Base-by-base conservation (phyloP, 1,140 invertebrate genomes). In the Antheraea pernyi region DNA sequence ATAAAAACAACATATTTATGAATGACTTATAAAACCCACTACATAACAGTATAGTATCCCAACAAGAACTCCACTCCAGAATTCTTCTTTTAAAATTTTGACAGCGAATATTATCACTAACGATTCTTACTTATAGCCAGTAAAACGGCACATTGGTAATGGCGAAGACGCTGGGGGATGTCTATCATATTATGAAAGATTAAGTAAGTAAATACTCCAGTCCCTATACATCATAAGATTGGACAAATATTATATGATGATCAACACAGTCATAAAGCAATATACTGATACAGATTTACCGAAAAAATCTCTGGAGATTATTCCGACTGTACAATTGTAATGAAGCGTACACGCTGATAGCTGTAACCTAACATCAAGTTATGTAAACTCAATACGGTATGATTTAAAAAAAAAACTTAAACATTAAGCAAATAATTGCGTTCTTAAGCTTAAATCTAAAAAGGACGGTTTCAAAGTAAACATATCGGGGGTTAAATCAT, bases 371-470 rank as follows among this genome's bases (percentile, higher is more conserved):
- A 53, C 16, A 53, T 53, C 46, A 53, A 53, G 0, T 16, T 11
- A 53, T 53, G 46, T 53, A 53, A 53, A 53, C 16, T 53, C 10
- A 53, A 53, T 53, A 6, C 46, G 46, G 13, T 53, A 53, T 53
- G 16, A 53, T 10, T 48, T 7, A 9, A 6, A 16, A 53, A 53
- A 16, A 53, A 13, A 53, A 10, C 22, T 30, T 30, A 30, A 53
- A 53, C 16, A 53, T 53, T 53, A 53, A 53, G 46, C 46, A 53
- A 53, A 53, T 53, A 53, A 53, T 53, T 53, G 46, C 46, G 46
- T 1, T 16, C 46, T 53, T 16, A 53, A 53, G 46, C 46, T 53
- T 53, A 53, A 13, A 53, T 16, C 16, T n/a, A 16, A 53, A 53
- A 53, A 53, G 46, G 46, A 53, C 46, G 46, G 46, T 53, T 53